Conservation (phyloP, 2,113 vertebrate genomes). For the Eptesicus fuscus region DNA sequence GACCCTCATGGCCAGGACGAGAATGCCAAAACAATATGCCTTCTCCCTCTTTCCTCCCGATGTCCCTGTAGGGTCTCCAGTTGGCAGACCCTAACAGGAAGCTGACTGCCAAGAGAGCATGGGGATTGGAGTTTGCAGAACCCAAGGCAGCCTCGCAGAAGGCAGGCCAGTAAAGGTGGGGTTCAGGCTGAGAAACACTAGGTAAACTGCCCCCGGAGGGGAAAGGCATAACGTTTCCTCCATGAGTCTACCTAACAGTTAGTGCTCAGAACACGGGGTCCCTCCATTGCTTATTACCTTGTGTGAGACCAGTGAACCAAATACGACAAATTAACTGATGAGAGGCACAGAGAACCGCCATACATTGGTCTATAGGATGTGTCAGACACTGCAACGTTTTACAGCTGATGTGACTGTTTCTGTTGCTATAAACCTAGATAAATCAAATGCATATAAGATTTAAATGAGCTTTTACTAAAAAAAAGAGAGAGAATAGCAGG, state of each 20-base stretch:
- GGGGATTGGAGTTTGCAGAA: fast-evolving
- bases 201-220: fast-evolving
- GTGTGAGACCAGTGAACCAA: neutral
- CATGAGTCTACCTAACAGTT: neutral
- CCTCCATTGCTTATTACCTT: neutral
- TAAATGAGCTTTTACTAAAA: neutral
- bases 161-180: fast-evolving
- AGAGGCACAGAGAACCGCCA: neutral
- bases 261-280: no score
- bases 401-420: neutral
- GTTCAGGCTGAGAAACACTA: fast-evolving
- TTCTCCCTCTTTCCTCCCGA: fast-evolving
- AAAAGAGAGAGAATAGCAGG: neutral
- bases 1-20: neutral
- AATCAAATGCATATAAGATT: neutral
- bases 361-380: neutral
- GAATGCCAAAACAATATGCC: fast-evolving
- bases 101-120: fast-evolving
- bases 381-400: no score
- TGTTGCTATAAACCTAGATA: neutral
- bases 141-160: fast-evolving
- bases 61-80: fast-evolving
- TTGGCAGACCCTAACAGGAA: neutral
- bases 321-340: neutral
- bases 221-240: neutral